phyloP scores from a whole-genome alignment of 2,888 invertebrate genomes.

The Scaptodrosophila latifasciaeformis region DNA sequence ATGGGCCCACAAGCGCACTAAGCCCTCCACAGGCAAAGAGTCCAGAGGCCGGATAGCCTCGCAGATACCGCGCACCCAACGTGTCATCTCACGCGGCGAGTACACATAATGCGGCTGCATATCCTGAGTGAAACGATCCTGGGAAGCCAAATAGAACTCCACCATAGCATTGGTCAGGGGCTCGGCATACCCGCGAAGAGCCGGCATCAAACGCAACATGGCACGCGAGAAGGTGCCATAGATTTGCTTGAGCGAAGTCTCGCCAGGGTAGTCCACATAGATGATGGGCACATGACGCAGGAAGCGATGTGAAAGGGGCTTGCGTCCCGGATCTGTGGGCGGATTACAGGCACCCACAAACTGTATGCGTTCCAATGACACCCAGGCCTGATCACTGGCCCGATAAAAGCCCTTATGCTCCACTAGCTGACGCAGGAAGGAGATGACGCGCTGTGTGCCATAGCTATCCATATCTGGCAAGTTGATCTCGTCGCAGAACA shows the following conservation, averaged over 20 bases:
- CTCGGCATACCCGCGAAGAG: constrained; percentile 94
- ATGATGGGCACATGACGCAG: constrained; percentile 97
- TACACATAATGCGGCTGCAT: constrained; percentile 99
- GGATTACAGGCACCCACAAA: constrained; percentile 99
- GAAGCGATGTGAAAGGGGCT: constrained; percentile 92
- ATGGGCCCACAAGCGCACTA: constrained; percentile 99
- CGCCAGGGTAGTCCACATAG: constrained; percentile 99
- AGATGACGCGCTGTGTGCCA: constrained; percentile 98
- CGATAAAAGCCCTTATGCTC: constrained; percentile 96
- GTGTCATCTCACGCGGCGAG: constrained; percentile 98
- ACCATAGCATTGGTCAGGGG: constrained; percentile 99
- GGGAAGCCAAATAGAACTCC: constrained; percentile 96
- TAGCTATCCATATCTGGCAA: constrained; percentile 99
- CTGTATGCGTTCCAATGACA: constrained; percentile 96
- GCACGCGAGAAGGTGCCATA: constrained; percentile 99
- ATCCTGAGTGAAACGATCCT: constrained; percentile 98
- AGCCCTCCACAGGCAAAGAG: constrained; percentile 91
- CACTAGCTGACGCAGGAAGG: constrained; percentile 97
- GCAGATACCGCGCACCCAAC: constrained; percentile 99
- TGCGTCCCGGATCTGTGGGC: constrained; percentile 98
- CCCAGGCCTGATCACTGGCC: constrained; percentile 96
- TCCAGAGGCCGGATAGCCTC: constrained; percentile 98
- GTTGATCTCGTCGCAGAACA: constrained; percentile 99
- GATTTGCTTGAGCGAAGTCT: constrained; percentile 97
- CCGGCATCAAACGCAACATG: constrained; percentile 95